Conservation (phyloP, 2,888 invertebrate genomes). For the Lucinisca nassula region DNA sequence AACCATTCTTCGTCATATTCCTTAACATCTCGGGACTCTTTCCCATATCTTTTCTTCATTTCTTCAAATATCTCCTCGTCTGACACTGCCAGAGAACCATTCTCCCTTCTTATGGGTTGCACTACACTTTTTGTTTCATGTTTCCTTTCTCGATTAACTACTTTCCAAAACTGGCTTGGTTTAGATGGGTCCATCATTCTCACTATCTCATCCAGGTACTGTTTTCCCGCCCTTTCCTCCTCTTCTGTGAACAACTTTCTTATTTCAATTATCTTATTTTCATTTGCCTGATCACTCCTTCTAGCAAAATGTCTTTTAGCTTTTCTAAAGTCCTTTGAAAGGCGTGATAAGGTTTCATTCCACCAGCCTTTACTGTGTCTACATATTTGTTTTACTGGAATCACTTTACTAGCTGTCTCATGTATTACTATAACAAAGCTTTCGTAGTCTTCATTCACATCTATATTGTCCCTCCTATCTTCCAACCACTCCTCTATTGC, state of each 20-base stretch:
- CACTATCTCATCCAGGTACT: background rate
- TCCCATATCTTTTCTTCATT: constrained; percentile 31
- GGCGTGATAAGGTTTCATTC: background rate
- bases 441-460: background rate
- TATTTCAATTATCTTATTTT: background rate
- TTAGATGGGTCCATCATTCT: background rate
- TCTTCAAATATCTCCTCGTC: constrained; percentile 35
- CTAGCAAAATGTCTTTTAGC: constrained; percentile 8
- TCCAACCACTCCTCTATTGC: background rate
- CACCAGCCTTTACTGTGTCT: constrained; percentile 31
- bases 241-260: background rate
- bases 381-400: constrained; percentile 21
- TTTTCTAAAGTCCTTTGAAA: background rate
- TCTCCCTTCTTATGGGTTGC: constrained; percentile 18
- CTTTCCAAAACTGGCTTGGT: constrained; percentile 23
- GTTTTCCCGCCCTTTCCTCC: background rate
- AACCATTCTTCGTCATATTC: background rate
- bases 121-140: background rate
- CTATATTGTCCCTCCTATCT: background rate
- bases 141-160: constrained; percentile 12
- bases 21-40: constrained; percentile 30
- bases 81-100: constrained; percentile 12
- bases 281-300: constrained; percentile 15
- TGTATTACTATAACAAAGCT: background rate
- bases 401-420: background rate